Conservation (phyloP, 53 echinoderm and acorn worm genomes). For the Luidia sarsii region DNA sequence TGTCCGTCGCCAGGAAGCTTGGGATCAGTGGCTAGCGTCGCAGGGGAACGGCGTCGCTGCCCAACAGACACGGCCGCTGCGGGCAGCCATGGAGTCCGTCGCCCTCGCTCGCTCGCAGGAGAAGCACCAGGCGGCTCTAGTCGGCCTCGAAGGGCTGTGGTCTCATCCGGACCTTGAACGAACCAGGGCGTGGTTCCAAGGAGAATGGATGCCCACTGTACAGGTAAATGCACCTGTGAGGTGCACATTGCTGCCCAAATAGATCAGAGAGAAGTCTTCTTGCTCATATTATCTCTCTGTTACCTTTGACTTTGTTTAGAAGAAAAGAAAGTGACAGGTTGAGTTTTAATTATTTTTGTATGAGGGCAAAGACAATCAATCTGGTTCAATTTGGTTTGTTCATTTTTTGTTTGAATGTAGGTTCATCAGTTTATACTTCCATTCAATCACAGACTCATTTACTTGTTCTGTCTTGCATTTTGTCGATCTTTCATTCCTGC, state of each 20-base stretch:
- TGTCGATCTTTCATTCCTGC: not conserved
- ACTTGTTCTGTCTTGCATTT: not conserved
- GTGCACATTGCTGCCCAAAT: too few relatives aligned
- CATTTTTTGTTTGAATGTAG: too few relatives aligned
- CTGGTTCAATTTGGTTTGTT: too few relatives aligned
- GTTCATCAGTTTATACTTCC: too few relatives aligned
- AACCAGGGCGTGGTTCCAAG: slow-evolving; percentile 21
- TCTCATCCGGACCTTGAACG: not conserved
- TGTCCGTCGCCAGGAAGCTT: slow-evolving; percentile 20
- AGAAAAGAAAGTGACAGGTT: too few relatives aligned
- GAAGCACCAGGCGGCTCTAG: slow-evolving; percentile 18
- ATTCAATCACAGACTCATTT: too few relatives aligned
- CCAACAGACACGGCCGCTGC: slow-evolving; percentile 3
- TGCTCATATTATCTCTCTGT: too few relatives aligned
- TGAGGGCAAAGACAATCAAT: too few relatives aligned
- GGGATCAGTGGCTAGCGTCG: not conserved
- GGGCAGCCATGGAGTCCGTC: not conserved
- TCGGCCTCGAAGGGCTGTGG: not conserved
- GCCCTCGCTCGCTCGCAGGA: slow-evolving; percentile 3
- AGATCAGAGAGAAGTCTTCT: too few relatives aligned
- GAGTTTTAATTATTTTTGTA: too few relatives aligned
- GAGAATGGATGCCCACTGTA: slow-evolving; percentile 5
- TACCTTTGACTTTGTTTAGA: too few relatives aligned
- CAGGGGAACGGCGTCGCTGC: not conserved
- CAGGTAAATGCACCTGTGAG: too few relatives aligned